These are phyloP conservation scores for Thera britannica DNA, from an alignment of 2,888 invertebrate genomes.

Conservation along the genomic window DNA sequence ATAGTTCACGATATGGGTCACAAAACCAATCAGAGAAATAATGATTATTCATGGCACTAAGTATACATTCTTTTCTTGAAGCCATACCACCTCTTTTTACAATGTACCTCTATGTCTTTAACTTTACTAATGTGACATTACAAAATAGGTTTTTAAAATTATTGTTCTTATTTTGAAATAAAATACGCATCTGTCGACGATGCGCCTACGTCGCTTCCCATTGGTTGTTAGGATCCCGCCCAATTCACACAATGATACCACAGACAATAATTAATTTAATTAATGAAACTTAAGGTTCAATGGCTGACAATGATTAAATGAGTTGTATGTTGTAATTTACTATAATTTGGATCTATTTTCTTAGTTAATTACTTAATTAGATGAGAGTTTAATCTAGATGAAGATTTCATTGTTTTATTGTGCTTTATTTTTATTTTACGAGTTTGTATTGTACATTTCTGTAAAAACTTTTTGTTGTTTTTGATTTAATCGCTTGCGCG, in stretches of 20 bases:
- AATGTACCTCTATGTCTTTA: too few species aligned
- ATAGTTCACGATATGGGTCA: too few species aligned
- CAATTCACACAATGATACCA: slow-evolving; percentile 52
- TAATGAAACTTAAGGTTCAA: slow-evolving; percentile 21
- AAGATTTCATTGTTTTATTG: slow-evolving; percentile 14
- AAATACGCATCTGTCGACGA: slow-evolving; percentile 25
- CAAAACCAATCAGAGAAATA: too few species aligned
- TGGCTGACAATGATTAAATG: slow-evolving; percentile 29
- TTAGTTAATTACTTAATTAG: slow-evolving; percentile 32
- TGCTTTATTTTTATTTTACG: not conserved
- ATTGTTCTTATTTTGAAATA: slow-evolving; percentile 10
- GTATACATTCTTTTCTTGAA: too few species aligned
- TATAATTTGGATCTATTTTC: slow-evolving; percentile 35
- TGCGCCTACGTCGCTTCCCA: slow-evolving; percentile 50
- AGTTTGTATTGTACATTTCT: not conserved
- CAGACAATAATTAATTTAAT: slow-evolving; percentile 32
- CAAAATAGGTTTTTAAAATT: not conserved
- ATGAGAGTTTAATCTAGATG: slow-evolving; percentile 21
- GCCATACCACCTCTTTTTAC: too few species aligned
- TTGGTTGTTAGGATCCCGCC: slow-evolving; percentile 57
- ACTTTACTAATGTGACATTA: too few species aligned
- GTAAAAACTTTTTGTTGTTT: not conserved
- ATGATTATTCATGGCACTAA: too few species aligned
- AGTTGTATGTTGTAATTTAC: slow-evolving; percentile 28
- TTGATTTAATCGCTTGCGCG: slow-evolving; percentile 13